These are phyloP conservation scores for Araneus ventricosus DNA, from an alignment of 1,140 invertebrate species.

Conservation along the genomic window DNA sequence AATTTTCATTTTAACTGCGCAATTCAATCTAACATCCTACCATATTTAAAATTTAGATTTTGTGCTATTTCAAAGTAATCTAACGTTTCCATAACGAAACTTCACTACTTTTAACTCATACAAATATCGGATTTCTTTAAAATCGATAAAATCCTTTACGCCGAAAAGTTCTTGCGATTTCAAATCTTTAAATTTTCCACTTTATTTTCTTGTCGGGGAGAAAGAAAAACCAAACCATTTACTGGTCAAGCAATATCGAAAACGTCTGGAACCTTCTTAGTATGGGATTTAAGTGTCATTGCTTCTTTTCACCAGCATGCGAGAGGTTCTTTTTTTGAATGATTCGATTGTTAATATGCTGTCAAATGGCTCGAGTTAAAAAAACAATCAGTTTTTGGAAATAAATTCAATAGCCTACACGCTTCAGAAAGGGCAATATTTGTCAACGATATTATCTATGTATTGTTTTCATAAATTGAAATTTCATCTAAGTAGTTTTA, in stretches of 20 bases:
- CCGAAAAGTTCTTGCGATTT: conserved; percentile 36
- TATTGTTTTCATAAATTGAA: too few relatives aligned
- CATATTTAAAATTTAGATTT: background rate
- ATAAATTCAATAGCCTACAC: too few relatives aligned
- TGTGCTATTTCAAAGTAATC: background rate
- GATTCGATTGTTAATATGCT: background rate
- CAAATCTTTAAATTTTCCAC: conserved; percentile 46
- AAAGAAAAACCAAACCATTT: conserved; percentile 51
- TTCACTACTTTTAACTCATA: background rate
- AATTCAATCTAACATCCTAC: background rate
- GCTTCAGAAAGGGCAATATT: too few relatives aligned
- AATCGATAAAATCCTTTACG: conserved; percentile 63
- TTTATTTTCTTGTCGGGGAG: conserved; percentile 24
- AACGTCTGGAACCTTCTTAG: conserved; percentile 23
- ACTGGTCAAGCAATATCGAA: conserved; percentile 56
- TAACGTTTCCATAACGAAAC: background rate
- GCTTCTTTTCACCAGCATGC: background rate
- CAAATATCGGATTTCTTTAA: conserved; percentile 33
- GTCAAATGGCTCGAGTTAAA: too few relatives aligned
- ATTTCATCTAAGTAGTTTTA: too few relatives aligned
- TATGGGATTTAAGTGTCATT: background rate
- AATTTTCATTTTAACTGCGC: background rate
- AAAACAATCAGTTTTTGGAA: too few relatives aligned
- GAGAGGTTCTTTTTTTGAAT: background rate
- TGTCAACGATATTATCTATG: too few relatives aligned